A percentile compares a stretch with the other conserved stretches of the same genome.
These are phyloP conservation scores for Thecophora atra DNA, from an alignment of 2,888 invertebrate species.

Conservation along the genomic window DNA sequence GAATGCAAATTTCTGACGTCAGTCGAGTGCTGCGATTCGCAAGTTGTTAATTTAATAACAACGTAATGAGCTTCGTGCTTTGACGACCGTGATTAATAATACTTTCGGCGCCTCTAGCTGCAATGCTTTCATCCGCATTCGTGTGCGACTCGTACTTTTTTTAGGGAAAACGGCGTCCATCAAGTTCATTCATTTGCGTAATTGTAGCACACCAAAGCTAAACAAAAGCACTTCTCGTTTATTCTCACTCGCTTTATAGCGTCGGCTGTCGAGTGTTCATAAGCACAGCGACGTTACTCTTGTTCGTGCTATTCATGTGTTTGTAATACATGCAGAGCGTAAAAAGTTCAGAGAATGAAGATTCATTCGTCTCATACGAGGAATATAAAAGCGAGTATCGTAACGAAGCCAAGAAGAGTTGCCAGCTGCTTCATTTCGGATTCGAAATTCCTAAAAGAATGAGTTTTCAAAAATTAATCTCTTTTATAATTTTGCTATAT, in stretches of 20 bases:
- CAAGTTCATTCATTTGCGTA: not conserved
- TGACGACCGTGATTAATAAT: not conserved
- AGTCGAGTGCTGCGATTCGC: not conserved
- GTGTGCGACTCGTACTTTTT: not conserved
- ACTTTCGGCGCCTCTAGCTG: conserved; percentile 9
- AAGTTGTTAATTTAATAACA: not conserved
- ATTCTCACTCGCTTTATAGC: not conserved
- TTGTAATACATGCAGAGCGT: no score
- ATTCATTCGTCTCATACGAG: no score
- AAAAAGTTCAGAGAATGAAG: no score
- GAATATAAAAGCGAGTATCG: no score
- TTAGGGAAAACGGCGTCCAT: not conserved
- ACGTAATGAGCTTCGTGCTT: not conserved
- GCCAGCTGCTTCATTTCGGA: no score
- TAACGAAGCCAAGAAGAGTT: no score
- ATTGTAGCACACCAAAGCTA: not conserved
- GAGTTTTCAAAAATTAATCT: no score
- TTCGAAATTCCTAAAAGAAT: no score
- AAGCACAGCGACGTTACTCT: no score
- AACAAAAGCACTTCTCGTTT: not conserved
- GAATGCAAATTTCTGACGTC: not conserved
- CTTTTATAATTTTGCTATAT: no score
- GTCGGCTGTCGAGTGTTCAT: not conserved
- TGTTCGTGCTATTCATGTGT: no score
- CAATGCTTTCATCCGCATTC: not conserved